Evolutionary conservation across 2,797 vertebrate species (phyloP).

Genomic region (Macroramphosus scolopax): DNA sequence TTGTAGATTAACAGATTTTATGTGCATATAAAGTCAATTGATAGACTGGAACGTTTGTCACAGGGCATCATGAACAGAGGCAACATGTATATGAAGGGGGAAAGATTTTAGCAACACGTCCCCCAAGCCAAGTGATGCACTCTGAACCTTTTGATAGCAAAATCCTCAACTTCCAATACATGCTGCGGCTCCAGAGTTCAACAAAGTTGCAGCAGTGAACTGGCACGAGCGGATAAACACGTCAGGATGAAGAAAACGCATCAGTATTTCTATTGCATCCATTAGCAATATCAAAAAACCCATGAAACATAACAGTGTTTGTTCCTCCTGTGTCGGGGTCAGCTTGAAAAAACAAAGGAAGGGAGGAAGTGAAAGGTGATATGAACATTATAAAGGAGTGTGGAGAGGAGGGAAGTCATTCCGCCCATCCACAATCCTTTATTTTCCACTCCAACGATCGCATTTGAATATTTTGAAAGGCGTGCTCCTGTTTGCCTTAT

Average conservation of each 20-base stretch:
- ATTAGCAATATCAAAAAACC: slow-evolving; percentile 14
- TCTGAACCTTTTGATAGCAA: too few relatives aligned
- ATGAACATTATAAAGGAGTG: slow-evolving; percentile 67
- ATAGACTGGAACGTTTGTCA: too few relatives aligned
- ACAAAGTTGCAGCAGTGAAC: too few relatives aligned
- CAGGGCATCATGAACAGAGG: too few relatives aligned
- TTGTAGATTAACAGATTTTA: too few relatives aligned
- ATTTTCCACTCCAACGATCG: slow-evolving; percentile 78
- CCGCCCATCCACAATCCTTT: slow-evolving; percentile 71
- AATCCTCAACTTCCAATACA: too few relatives aligned
- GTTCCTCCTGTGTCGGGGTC: slow-evolving; percentile 46
- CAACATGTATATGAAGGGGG: too few relatives aligned
- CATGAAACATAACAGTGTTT: slow-evolving; percentile 21
- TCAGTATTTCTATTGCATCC: background rate
- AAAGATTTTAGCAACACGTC: too few relatives aligned
- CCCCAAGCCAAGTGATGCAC: too few relatives aligned
- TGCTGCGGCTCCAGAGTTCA: too few relatives aligned
- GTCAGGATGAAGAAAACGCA: background rate
- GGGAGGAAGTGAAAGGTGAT: slow-evolving; percentile 54
- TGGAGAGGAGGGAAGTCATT: slow-evolving; percentile 70
- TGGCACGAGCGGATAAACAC: too few relatives aligned
- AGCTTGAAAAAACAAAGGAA: slow-evolving; percentile 65
- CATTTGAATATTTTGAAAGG: slow-evolving; percentile 82
- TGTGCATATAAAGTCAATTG: too few relatives aligned
- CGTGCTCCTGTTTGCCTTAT: slow-evolving; percentile 82